Evolutionary conservation across 2,113 vertebrate species (phyloP), one percentile per base, ranked within the genome.

Genomic region (Herpailurus yagouaroundi): DNA sequence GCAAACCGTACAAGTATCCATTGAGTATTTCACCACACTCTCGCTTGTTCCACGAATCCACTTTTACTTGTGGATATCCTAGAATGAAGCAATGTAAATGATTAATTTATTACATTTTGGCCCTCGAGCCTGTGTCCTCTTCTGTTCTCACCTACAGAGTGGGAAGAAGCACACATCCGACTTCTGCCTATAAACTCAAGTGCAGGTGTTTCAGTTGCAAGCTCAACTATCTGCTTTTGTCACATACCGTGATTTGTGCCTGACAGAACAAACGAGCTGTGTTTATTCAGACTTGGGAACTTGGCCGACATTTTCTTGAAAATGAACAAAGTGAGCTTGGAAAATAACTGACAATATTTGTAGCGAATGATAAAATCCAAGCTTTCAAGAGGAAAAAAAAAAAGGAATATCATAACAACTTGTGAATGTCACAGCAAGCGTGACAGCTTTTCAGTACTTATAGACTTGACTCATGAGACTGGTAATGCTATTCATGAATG

Each of bases 391-490:
- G 25, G 76, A 95, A 55, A n/a, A 85, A 80, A 80, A 3, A 1
- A 38, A 74, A 41, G 41, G 31, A 68, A 63, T 94, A 84, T 80
- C 83, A 77, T 87, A 50, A 94, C 94, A 89, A 89, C 38, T 79
- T 81, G 5, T 86, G 57, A 94, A 48, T 94, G 69, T 38, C 76
- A 60, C 14, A 36, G 55, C 38, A 60, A 95, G n/a, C 48, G 29
- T 84, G 63, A 92, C 63, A 93, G 55, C 33, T 90, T 96, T 68
- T 55, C 55, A 64, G 23, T 63, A 73, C 31, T 13, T 76, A 55
- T 4, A 69, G 84, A 92, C 50, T 83, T 96, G 88, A 94, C 79
- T 97, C 74, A 87, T 76, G 69, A 88, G 79, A 57, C 31, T 25
- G 68, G 29, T 41, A 71, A 60, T 55, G n/a, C 48, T 83, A 36